Evolutionary conservation across 2,888 invertebrate genomes (phyloP).

Genomic region (Polyploca ridens): DNA sequence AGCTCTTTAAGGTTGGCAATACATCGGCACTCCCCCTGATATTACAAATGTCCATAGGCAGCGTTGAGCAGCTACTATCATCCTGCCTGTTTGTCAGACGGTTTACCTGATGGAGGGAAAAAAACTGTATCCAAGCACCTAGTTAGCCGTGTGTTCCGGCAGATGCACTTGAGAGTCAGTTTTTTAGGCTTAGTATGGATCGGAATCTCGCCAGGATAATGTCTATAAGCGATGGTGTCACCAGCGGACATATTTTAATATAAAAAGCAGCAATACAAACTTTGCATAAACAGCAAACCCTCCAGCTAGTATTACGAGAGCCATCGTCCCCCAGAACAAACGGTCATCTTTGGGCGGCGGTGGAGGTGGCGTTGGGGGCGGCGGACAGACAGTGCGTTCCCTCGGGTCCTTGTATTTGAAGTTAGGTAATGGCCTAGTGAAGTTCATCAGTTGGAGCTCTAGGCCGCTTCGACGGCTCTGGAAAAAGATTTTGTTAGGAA

Average conservation of each 20-base stretch:
- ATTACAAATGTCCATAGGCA: too few relatives aligned
- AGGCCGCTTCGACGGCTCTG: conserved; percentile 40
- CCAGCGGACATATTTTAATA: background rate
- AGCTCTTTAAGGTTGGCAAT: too few relatives aligned
- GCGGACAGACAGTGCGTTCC: conserved; percentile 56
- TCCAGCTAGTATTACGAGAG: conserved; percentile 49
- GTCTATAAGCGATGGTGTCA: too few relatives aligned
- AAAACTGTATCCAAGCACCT: too few relatives aligned
- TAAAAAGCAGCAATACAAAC: conserved; percentile 41
- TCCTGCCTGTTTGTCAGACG: too few relatives aligned
- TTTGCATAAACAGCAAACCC: conserved; percentile 64
- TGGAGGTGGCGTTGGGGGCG: conserved; percentile 48
- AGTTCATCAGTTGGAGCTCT: conserved; percentile 37
- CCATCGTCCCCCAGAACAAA: conserved; percentile 59
- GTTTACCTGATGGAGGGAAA: too few relatives aligned
- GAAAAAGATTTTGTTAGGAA: background rate
- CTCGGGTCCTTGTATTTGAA: conserved; percentile 39
- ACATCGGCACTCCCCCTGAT: too few relatives aligned
- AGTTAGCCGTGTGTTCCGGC: too few relatives aligned
- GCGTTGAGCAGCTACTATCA: too few relatives aligned
- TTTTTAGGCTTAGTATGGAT: too few relatives aligned
- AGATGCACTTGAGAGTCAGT: too few relatives aligned
- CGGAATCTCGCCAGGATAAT: too few relatives aligned
- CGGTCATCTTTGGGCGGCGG: conserved; percentile 61
- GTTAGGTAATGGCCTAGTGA: conserved; percentile 30